Evolutionary conservation across 2,797 vertebrate species (phyloP), one percentile per base, ranked within the genome.

Genomic region (Decapterus maruadsi): DNA sequence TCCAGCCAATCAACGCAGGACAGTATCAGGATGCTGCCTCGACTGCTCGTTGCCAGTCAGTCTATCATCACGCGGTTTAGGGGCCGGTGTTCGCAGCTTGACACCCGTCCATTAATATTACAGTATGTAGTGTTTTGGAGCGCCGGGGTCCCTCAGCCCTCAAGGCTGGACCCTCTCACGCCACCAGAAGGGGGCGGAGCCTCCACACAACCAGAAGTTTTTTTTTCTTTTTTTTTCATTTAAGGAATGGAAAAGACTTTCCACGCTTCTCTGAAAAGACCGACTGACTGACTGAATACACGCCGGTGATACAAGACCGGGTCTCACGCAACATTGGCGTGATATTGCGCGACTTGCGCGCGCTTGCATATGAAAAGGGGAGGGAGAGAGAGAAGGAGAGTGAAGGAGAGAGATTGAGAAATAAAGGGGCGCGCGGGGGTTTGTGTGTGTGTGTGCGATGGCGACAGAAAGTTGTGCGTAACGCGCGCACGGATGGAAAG

Each of bases 171-270:
- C 68, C 86, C 87, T 84, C 90, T 94, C 91, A 93, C 91, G 85
- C 91, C 91, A 92, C 90, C 88, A 56, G 61, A 78, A 77, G 77
- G 69, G 80, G 93, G 93, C 20, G 91, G 89, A 88, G 89, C 53
- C 64, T 66, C 9, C 66, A 45, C 22, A 57, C 68, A 73, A 29
- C 88, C 87, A 57, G 65, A 77, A 75, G 19, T 19, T 29, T 48
- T 31, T 26, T 26, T 51, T 46, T 31, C 38, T 34, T 17, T 11
- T 10, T 20, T 40, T 45, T 36, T 12, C 29, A 56, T 77, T 80
- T 75, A 70, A 85, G 64, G 14, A 82, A 48, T 63, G 56, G 51
- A 70, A 53, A 59, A 54, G 53, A 58, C 48, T 63, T 69, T 75
- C 26, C 53, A 8, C 36, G 48, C 36, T 48, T 40, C 7, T 45